Base-by-base conservation (phyloP, 1,140 invertebrate genomes). In the Drosophila novamexicana region DNA sequence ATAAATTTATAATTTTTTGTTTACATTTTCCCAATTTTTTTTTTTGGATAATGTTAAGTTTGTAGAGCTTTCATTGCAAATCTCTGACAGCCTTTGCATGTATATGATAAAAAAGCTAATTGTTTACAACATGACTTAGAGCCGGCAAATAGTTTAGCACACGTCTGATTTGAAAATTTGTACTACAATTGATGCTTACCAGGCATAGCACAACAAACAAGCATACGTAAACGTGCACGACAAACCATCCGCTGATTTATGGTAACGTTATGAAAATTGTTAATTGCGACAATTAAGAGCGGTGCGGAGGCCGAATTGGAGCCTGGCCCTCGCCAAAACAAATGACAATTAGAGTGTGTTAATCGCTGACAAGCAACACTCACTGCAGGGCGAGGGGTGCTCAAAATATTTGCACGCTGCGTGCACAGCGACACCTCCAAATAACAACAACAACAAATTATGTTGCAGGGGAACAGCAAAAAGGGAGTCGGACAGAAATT, bases 331-430 rank as follows among this genome's bases (percentile, higher is more conserved):
- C 73, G 58, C 58, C 77, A 81, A 86, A 85, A 86, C 75, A 85
- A 83, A 83, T 83, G 81, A 85, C 82, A 85, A 86, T 78, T 81
- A 79, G 81, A 85, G 78, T 86, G 80, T 83, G 80, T 83, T 83
- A 83, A 84, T 84, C 59, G 81, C 44, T 29, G 69, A 22, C 59
- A 42, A 62, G 57, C 62, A 72, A 50, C 70, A 75, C 9, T 14
- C 39, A 39, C 8, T 34, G 39, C 10, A 18, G n/a, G 9, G 9
- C 39, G 53, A 58, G 69, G 73, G 65, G 54, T 47, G 71, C 70
- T 62, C 18, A 34, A 49, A 57, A 45, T 34, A 42, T 61, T 62
- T 58, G 72, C 77, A 76, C 54, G 73, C 64, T 64, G 53, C 64
- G 50, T 72, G 62, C 50, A 64, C 72, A 69, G 59, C 67, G 52